These are phyloP conservation scores for Trichomycterus rosablanca DNA, from an alignment of 2,113 vertebrate species.

Conservation along the genomic window DNA sequence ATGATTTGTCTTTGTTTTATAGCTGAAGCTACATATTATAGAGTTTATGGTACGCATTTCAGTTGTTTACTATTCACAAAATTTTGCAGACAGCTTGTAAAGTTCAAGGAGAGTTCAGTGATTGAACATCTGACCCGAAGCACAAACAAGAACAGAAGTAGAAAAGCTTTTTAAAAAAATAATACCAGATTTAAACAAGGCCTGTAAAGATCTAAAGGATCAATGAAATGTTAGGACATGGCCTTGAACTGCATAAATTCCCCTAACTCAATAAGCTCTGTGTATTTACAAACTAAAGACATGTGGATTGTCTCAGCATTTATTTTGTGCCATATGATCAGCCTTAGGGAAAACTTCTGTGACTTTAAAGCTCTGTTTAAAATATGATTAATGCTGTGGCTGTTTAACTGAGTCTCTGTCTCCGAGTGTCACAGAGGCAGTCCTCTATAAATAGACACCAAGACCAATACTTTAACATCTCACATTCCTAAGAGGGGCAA, in stretches of 20 bases:
- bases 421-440: constrained; percentile 66
- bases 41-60: too few species aligned
- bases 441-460: constrained; percentile 69
- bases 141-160: constrained; percentile 49
- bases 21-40: too few species aligned
- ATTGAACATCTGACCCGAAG: constrained; percentile 47
- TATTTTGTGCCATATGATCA: constrained; percentile 25
- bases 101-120: constrained; percentile 41
- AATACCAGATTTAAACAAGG: constrained; percentile 26
- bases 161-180: constrained; percentile 37
- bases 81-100: background rate
- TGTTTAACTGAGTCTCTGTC: constrained; percentile 53
- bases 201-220: constrained; percentile 31
- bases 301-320: constrained; percentile 11
- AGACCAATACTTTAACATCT: constrained; percentile 63
- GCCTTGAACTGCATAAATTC: background rate
- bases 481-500: constrained; percentile 60
- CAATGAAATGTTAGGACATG: constrained; percentile 15
- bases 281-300: constrained; percentile 32
- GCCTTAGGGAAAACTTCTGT: background rate
- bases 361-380: constrained; percentile 22
- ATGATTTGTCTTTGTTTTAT: too few species aligned
- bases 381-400: constrained; percentile 24
- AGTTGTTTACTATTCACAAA: too few species aligned
- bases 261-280: background rate